Base-by-base conservation (phyloP, 2,888 invertebrate species). In the Apotomis betuletana region DNA sequence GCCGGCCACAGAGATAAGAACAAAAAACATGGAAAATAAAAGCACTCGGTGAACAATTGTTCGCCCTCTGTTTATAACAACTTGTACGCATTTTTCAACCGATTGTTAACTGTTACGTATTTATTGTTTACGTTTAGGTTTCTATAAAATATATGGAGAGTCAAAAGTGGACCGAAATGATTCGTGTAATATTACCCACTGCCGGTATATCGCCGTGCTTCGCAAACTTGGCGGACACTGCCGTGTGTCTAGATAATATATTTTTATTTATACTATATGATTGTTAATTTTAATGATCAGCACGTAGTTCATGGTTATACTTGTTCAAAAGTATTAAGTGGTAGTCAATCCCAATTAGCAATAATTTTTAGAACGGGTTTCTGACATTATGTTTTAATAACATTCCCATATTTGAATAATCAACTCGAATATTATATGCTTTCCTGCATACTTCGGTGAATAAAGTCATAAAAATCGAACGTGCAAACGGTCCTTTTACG, bases 1-100 rank as follows among this genome's bases (percentile, higher is more conserved):
- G 92, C 81, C 84, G 81, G 81, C 82, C 83, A 79, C 79, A 76
- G 80, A 88, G 88, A 90, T 90, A 90, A 89, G 82, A 86, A 82
- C 78, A 87, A 87, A 87, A 87, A 83, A 84, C 80, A 81, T 79
- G 74, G 74, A 83, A 83, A 85, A 85, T 84, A 83, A 86, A 85
- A 82, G 80, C 81, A 77, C 80, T 83, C 85, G 84, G 79, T 85
- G 83, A 85, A 85, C 86, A 88, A 87, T 86, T 86, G 86, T 87
- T 83, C 79, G 80, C 76, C 80, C 80, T 75, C 78, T 80, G 80
- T 81, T 79, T 81, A 78, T 82, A 80, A 83, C 81, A 81, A 80
- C 76, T 75, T 75, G 75, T 78, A 77, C 78, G n/a, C 57, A 44
- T 63, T 59, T 67, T 72, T 44, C 15, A 44, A 58, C 41, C 57